phyloP scores from a whole-genome alignment of 2,888 invertebrate species.

The Zygogramma bicolorata region DNA sequence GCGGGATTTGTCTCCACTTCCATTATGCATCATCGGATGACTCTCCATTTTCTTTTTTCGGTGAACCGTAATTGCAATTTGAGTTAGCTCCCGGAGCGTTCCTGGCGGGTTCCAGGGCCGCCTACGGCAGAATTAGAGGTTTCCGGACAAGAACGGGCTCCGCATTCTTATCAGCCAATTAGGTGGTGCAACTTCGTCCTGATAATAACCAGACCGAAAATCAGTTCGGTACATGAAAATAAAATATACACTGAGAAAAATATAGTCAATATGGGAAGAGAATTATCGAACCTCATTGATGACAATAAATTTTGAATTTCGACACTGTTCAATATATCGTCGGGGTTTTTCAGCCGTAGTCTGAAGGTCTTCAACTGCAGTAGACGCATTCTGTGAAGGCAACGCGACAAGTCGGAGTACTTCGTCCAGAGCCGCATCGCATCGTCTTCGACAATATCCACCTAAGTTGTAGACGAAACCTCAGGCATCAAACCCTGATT shows the following conservation, averaged over 20 bases:
- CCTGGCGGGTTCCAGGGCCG: conserved; percentile 29
- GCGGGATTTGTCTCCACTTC: background rate
- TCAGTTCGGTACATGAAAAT: conserved; percentile 48
- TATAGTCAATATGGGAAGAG: background rate
- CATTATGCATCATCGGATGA: background rate
- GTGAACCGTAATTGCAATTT: conserved; percentile 28
- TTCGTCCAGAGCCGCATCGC: too few relatives aligned
- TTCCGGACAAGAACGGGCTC: conserved; percentile 51
- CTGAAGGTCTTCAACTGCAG: too few relatives aligned
- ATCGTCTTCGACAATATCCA: too few relatives aligned
- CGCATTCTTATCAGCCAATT: conserved; percentile 65
- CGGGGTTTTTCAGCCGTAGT: too few relatives aligned
- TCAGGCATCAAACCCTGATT: too few relatives aligned
- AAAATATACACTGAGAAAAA: conserved; percentile 35
- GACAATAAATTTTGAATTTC: background rate
- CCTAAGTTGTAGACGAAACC: too few relatives aligned
- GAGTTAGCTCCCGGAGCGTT: conserved; percentile 22
- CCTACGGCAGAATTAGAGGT: conserved; percentile 33
- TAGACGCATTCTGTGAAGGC: too few relatives aligned
- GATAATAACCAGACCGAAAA: conserved; percentile 55
- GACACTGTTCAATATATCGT: too few relatives aligned
- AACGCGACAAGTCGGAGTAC: too few relatives aligned
- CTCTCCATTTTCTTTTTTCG: conserved; percentile 17
- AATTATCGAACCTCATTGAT: too few relatives aligned
- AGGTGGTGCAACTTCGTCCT: conserved; percentile 59